Percentiles rank a stretch among this genome's conserved stretches.
phyloP scores from a whole-genome alignment of 2,797 vertebrate species.

The Eospalax fontanierii region DNA sequence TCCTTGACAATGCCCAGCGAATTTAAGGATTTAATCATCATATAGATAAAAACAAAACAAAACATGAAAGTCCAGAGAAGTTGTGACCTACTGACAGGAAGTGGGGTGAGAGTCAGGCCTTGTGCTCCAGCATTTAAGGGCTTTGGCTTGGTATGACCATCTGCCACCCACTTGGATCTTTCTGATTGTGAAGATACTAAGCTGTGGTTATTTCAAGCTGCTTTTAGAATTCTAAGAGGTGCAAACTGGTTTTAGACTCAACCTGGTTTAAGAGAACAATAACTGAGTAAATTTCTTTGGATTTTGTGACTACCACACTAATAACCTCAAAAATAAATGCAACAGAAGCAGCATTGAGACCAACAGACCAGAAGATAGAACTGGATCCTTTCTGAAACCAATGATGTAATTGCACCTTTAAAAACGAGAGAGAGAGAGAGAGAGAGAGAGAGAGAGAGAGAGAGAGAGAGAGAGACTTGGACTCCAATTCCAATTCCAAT shows the following conservation, averaged over 20 bases:
- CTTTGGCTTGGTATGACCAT: neutral
- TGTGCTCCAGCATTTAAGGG: rapidly evolving
- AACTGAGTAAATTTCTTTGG: conserved; percentile 30
- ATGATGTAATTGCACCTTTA: conserved; percentile 39
- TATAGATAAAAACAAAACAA: neutral
- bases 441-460: neutral
- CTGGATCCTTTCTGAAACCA: conserved; percentile 37
- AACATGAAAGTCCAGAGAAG: neutral
- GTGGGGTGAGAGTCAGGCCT: neutral
- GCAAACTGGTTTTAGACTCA: conserved; percentile 32
- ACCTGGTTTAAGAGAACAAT: conserved; percentile 29
- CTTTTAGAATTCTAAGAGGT: conserved; percentile 34
- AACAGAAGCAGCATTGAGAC: neutral
- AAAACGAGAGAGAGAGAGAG: neutral
- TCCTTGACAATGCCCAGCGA: too few relatives aligned
- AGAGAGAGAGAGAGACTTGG: neutral
- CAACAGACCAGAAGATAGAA: conserved; percentile 43
- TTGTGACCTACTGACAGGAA: neutral
- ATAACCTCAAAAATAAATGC: conserved; percentile 41
- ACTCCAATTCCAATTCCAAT: neutral
- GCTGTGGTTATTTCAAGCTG: neutral
- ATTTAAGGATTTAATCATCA: conserved; percentile 5
- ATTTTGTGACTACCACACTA: neutral
- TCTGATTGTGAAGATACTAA: neutral
- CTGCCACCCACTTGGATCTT: neutral